Base-by-base conservation (phyloP, 2,888 invertebrate species). In the Chaetogeoica ovagalla region DNA sequence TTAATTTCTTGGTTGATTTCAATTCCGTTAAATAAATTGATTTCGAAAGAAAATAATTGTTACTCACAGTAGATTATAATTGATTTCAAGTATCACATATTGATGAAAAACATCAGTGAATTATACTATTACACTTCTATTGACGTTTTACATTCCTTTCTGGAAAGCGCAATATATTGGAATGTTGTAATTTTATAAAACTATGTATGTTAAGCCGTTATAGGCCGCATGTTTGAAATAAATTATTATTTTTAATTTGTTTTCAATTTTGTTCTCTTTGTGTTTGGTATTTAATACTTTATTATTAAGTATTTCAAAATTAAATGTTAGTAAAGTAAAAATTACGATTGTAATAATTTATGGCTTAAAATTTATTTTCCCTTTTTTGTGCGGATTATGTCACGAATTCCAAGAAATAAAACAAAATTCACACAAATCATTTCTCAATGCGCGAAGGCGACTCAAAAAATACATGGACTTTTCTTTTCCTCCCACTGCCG, bases 251-350 rank as follows among this genome's bases (percentile, higher is more conserved):
- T 65, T 74, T 57, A 65, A 55, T 65, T 74, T 7, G 39, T 65
- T 65, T 74, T 74, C 39, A 74, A 65, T 74, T 74, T 74, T 13
- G 52, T 57, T 65, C 39, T 65, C 55, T 74, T 23, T 13, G 7
- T 23, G 65, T 57, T 1, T 65, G 15, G 17, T 57, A 65, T 65
- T 65, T 55, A 65, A 65, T 74, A 74, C 65, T 74, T 65, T 65
- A 39, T 74, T 74, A 74, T 74, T 74, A 65, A 74, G 74, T 74
- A 65, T 74, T 74, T 74, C 74, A 74, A 30, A 30, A 65, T 65
- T 74, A 74, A 74, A 74, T 74, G 74, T 74, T 74, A 21, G 65
- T 57, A 74, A 74, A 65, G 39, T 55, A 55, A 74, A 73, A 74
- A 74, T 57, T 65, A 74, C 55, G 39, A 55, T 57, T 6, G 19